Conservation (phyloP, 2,888 invertebrate species). For the Cheiracanthium punctorium region DNA sequence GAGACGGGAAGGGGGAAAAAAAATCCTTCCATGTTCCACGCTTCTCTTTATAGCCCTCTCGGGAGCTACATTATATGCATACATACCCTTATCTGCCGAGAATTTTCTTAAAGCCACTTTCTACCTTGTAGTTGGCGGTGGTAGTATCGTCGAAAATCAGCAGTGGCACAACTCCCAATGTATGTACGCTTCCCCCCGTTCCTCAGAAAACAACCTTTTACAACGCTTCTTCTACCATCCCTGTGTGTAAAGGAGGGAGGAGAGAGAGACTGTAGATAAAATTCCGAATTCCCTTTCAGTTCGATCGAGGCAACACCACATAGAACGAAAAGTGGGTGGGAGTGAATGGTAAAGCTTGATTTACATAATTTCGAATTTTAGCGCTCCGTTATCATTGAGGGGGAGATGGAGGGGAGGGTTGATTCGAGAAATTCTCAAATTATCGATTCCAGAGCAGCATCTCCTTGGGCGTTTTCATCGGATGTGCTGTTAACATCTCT, state of each 20-base stretch:
- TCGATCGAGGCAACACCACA: neutral
- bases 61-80: neutral
- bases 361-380: constrained; percentile 15
- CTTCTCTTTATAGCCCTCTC: neutral
- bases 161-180: neutral
- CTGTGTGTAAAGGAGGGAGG: too few species aligned
- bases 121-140: too few species aligned
- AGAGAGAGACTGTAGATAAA: neutral
- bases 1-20: neutral
- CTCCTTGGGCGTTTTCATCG: constrained; percentile 12
- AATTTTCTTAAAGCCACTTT: constrained; percentile 8
- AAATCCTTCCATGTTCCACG: neutral
- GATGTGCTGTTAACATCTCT: constrained; percentile 17
- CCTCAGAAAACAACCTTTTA: neutral
- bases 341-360: constrained; percentile 5
- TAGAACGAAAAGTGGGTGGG: too few species aligned
- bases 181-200: neutral
- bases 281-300: neutral
- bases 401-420: too few species aligned
- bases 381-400: constrained; percentile 9
- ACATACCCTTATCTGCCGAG: neutral
- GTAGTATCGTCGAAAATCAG: neutral
- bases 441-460: constrained; percentile 14
- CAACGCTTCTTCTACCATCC: neutral
- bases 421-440: neutral